Base-by-base conservation (phyloP, 2,113 vertebrate species). In the Origma solitaria region DNA sequence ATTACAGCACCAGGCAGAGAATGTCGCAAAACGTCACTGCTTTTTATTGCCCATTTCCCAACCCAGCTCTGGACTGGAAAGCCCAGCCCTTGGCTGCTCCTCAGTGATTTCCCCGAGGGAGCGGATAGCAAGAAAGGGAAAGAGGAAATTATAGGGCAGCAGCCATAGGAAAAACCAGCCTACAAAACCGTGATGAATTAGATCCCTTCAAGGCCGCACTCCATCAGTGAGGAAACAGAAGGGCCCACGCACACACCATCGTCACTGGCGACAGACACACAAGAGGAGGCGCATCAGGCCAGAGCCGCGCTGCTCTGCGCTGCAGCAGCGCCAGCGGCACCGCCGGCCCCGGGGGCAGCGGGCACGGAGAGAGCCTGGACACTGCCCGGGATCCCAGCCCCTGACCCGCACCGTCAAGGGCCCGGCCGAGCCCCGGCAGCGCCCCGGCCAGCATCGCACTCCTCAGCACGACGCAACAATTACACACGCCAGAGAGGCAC, bases 231-330 rank as follows among this genome's bases (percentile, higher is more conserved):
- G 42, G 23, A 13, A 33, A 51, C 25, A 76, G 68, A 35, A 58
- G 15, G n/a, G 33, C 24, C 45, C 9, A 2, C 6, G 45, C 8
- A 5, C 0, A 2, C 21, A 33, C 11, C 25, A 0, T 3, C 35
- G 58, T 30, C 38, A 13, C 73, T 70, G 23, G 9, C 1, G 50
- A 54, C 56, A 21, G 73, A 5, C 13, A 38, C 0, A 13, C 38
- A 27, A 37, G 4, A 3, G 30, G 7, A 12, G 20, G 22, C 8
- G 13, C 15, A 15, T 22, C 13, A 18, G 31, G 3, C 64, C 42
- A 25, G 31, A 24, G 44, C 42, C 22, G 42, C 64, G 22, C 31
- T n/a, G 0, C 42, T 25, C 6, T 4, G 64, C 42, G 10, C 14
- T 6, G 62, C 42, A 9, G 22, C 62, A 18, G 61, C 61, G 15